Base-by-base conservation (phyloP, 2,797 vertebrate species). In the Rachycentron canadum region DNA sequence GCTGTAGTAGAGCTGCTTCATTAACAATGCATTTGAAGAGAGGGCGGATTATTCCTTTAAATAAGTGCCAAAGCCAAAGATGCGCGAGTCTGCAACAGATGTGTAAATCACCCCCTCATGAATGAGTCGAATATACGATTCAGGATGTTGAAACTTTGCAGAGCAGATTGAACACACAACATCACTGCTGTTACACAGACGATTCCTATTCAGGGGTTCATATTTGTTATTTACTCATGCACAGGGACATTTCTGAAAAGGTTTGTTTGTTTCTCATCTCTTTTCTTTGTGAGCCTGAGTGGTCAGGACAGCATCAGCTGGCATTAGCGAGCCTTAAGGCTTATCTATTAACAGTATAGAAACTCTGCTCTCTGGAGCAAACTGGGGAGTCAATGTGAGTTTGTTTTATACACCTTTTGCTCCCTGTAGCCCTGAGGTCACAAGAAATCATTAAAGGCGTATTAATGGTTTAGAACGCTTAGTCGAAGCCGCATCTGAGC, bases 401-500 rank as follows among this genome's bases (percentile, higher is more conserved):
- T 88, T 86, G 76, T 80, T 88, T 84, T 72, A 58, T 28, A 28
- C 69, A 90, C 80, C 77, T 87, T 69, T 86, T 66, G 78, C 76
- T 78, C 78, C 66, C 49, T 58, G 21, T 43, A 69, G 80, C 85
- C 85, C 74, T 6, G 26, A 45, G 88, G 88, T 90, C 71, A 88
- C 50, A 69, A 73, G 90, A 91, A 91, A 85, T 89, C 84, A 91
- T 94, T 91, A 93, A 81, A 69, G 73, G 68, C 73, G 76, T 83
- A 79, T 83, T 82, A 80, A 82, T 83, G 77, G 66, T 76, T 83
- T 53, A 10, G 38, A 79, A 56, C 47, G 55, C 43, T 82, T 13
- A 52, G 61, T 77, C 58, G 56, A 72, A 89, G 79, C 75, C 55
- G 41, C 32, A 50, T 73, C 67, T 5, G 41, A 70, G 56, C 38